Base-by-base conservation (phyloP, 2,113 vertebrate genomes). In the Elaphurus davidianus region DNA sequence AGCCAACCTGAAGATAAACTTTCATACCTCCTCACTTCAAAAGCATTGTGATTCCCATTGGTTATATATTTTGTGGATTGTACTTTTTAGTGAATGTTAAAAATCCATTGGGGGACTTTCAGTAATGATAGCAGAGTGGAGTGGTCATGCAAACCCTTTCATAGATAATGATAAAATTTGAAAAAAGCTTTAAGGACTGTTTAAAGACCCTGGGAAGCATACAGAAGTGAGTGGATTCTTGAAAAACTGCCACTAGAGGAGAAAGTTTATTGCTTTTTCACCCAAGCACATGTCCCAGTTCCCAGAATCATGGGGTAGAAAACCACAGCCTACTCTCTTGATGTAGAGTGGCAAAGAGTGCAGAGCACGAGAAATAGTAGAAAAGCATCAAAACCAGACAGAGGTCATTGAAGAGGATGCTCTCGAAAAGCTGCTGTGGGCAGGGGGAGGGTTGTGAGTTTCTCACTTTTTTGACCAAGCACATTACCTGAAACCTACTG, bases 371-470 rank as follows among this genome's bases (percentile, higher is more conserved):
- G 43, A 82, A 93, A 78, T 8, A 67, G 47, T 23, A 15, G 45
- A 54, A 78, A 83, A 59, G 7, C 59, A 17, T 50, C 23, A 83
- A 47, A 78, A 86, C 30, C 52, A 92, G 86, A 45, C 6, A 28
- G 16, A 87, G 13, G 12, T 28, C 50, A 57, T 1, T 33, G 4
- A 88, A 57, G 54, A 40, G 5, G 2, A 1, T 17, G 2, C 25
- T 30, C 23, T 52, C 15, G 23, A 23, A 93, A 78, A 59, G 27
- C 28, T 6, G 12, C 45, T 43, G 5, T n/a, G 33, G 15, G 14
- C 50, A 43, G 1, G 21, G 28, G 0, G 11, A 59, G 21, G 5
- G 2, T 15, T 50, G 9, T 10, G 25, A 7, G 7, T 52, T 88
- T 85, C 27, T 25, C 43, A 10, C 79, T 36, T 54, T 90, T 16